These are phyloP conservation scores for Corvus moneduloides DNA, from an alignment of 2,113 vertebrate genomes.

Conservation along the genomic window DNA sequence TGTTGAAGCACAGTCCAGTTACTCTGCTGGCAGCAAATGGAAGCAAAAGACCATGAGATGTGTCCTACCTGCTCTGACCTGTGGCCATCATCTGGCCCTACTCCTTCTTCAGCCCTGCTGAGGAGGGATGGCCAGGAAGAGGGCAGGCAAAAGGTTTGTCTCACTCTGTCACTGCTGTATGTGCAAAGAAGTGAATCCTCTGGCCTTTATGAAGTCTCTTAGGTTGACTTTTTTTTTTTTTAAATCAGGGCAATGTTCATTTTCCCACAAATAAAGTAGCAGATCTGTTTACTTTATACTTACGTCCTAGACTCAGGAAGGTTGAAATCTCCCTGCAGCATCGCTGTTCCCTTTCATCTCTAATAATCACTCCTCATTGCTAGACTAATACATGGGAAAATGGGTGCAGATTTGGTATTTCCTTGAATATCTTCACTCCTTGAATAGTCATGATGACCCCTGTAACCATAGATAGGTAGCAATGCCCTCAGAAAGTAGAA, in stretches of 20 bases:
- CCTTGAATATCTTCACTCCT: neutral
- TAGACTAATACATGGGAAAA: neutral
- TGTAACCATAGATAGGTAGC: neutral
- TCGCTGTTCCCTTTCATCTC: neutral
- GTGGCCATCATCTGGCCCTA: neutral
- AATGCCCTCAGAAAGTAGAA: neutral
- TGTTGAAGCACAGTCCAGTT: neutral
- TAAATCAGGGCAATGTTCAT: neutral
- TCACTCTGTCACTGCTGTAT: neutral
- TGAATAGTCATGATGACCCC: neutral
- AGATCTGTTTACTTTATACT: neutral
- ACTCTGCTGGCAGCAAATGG: neutral
- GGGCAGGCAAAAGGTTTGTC: neutral
- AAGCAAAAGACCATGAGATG: neutral
- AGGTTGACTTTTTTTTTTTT: neutral
- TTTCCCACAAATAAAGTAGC: neutral
- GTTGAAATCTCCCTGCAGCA: neutral
- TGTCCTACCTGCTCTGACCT: neutral
- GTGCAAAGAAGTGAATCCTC: neutral
- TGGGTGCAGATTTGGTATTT: neutral
- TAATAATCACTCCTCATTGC: neutral
- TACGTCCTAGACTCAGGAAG: neutral
- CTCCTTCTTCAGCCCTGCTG: neutral
- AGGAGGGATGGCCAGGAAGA: neutral
- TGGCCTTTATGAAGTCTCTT: neutral